phyloP scores from a whole-genome alignment of 1,140 invertebrate species.

The Drosophila grimshawi region DNA sequence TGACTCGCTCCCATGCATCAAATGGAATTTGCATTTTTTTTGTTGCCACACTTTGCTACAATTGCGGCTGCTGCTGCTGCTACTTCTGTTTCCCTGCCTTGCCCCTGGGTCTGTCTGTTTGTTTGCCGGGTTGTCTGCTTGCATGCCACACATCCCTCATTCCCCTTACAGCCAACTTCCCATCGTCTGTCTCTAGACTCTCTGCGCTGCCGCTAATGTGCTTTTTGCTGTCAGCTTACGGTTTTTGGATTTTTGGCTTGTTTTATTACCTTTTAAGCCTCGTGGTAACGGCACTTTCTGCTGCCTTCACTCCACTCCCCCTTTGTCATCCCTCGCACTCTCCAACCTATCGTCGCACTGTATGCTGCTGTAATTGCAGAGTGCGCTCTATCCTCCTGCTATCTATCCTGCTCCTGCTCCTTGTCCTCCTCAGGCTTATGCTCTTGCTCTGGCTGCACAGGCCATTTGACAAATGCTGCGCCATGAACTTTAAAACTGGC shows the following conservation, averaged over 20 bases:
- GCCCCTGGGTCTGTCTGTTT: conserved; percentile 34
- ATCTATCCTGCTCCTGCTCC: neutral
- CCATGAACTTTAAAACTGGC: conserved; percentile 36
- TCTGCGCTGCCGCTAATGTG: conserved; percentile 62
- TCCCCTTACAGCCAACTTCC: conserved; percentile 1
- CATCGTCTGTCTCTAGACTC: neutral
- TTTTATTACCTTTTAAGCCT: conserved; percentile 82
- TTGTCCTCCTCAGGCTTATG: neutral
- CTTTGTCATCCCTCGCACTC: neutral
- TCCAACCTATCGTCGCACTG: neutral
- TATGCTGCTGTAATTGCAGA: conserved; percentile 63
- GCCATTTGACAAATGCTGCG: conserved; percentile 66
- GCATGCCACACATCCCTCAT: conserved; percentile 13
- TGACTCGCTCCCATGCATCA: conserved; percentile 65
- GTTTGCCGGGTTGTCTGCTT: conserved; percentile 29
- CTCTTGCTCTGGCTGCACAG: neutral
- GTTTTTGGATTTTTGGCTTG: conserved; percentile 69
- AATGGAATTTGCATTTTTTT: conserved; percentile 57
- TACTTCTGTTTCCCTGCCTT: neutral
- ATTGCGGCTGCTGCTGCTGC: neutral
- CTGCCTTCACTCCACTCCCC: neutral
- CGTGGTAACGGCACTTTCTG: conserved; percentile 53
- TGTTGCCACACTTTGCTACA: neutral
- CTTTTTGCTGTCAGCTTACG: conserved; percentile 81
- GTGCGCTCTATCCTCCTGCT: conserved; percentile 2